Base-by-base conservation (phyloP, 2,888 invertebrate genomes). In the Odontomyia ornata region DNA sequence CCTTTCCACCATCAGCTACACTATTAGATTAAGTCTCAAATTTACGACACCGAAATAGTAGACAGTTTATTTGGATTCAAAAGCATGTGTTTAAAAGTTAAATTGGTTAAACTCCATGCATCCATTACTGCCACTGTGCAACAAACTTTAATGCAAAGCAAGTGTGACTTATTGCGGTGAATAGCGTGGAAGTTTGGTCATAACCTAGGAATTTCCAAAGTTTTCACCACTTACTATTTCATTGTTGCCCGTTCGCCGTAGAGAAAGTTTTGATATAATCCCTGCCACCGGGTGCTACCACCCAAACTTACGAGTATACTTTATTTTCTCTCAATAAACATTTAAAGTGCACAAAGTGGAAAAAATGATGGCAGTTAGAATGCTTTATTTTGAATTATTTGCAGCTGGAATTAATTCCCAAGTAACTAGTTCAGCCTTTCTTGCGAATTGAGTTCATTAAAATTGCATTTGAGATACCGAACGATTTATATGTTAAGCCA, bases 161-260 rank as follows among this genome's bases (percentile, higher is more conserved):
- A 65, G 46, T 69, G 46, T 46, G 69, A 69, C 46, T 69, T 69
- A 69, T 69, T 69, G 47, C 47, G 23, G 46, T 69, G 23, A 69
- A 47, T 11, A 25, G 21, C 46, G 46, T 2, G 46, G 46, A 69
- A 69, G 23, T 69, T 69, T 69, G 46, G 23, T 46, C 69, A 67
- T 67, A 67, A 67, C 67, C 43, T 13, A 43, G 46, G 30, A 67
- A 21, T 67, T 36, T 47, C 25, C 18, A n/a, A 36, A 69, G 27
- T 21, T 60, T 69, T 67, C 67, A 46, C 11, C 23, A 67, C 67
- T 46, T 69, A 21, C 69, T 46, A 47, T 46, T 69, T 23, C 69
- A 69, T 69, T 69, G 23, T 30, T 47, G 7, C n/a, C 13, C 21
- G 23, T 4, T 25, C 4, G 36, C 9, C 36, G 69, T 11, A 18